Evolutionary conservation across 1,140 invertebrate species (phyloP).

Genomic region (Meloidogyne exigua): DNA sequence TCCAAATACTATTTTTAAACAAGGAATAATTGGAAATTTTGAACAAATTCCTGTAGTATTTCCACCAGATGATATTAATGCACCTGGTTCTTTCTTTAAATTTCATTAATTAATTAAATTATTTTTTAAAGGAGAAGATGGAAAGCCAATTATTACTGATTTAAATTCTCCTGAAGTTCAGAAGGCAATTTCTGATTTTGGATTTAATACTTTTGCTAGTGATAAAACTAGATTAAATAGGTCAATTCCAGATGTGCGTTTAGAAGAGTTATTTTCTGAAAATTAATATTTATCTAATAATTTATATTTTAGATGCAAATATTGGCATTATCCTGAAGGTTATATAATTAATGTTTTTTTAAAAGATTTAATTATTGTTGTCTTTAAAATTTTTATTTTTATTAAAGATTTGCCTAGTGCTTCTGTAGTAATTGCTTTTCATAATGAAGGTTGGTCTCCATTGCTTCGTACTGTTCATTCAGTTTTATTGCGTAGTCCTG

Average conservation of each 20-base stretch:
- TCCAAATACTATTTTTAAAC: slow-evolving; percentile 51
- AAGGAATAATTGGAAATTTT: slow-evolving; percentile 54
- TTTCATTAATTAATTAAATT: slow-evolving; percentile 11
- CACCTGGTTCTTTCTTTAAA: slow-evolving; percentile 40
- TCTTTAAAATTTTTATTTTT: background rate
- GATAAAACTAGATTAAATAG: slow-evolving; percentile 87
- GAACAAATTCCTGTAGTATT: slow-evolving; percentile 39
- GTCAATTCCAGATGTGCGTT: slow-evolving; percentile 80
- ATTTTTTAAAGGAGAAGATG: slow-evolving; percentile 52
- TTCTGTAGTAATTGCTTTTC: slow-evolving; percentile 95
- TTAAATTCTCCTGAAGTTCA: slow-evolving; percentile 42
- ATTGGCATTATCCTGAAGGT: slow-evolving; percentile 85
- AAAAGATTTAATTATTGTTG: background rate
- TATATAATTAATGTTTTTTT: background rate
- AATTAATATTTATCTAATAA: background rate
- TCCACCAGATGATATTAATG: slow-evolving; percentile 29
- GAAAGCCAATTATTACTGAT: slow-evolving; percentile 47
- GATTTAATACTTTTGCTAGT: slow-evolving; percentile 70
- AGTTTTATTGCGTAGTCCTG: slow-evolving; percentile 86
- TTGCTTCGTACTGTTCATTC: slow-evolving; percentile 92
- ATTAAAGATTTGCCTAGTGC: slow-evolving; percentile 77
- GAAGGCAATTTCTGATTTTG: slow-evolving; percentile 50
- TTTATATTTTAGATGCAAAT: slow-evolving; percentile 75
- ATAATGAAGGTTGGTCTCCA: slow-evolving; percentile 94
- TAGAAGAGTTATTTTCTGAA: slow-evolving; percentile 45